Evolutionary conservation across 23 tunicate genomes (phyloP).

Genomic region (Halocynthia aurantium): DNA sequence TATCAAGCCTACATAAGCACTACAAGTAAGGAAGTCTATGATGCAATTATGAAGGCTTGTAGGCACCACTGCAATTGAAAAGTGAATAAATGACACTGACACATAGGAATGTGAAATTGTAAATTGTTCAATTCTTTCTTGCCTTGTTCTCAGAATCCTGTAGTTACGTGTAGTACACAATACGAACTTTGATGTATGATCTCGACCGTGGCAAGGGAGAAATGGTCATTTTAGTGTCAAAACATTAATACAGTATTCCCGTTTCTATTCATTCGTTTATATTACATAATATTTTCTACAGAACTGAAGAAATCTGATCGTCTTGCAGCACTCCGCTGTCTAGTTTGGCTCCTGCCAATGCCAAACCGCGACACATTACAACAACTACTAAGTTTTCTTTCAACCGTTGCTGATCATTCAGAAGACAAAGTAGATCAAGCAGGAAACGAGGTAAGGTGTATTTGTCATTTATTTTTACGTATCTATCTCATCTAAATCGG

Average conservation of each 20-base stretch:
- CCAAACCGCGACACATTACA: constrained; percentile 84
- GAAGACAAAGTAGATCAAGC: constrained; percentile 40
- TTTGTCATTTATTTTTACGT: background rate
- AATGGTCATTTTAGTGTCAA: no score
- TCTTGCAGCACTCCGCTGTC: constrained; percentile 43
- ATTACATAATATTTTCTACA: background rate
- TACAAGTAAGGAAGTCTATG: constrained; percentile 31
- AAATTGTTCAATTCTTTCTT: background rate
- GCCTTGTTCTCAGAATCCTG: no score
- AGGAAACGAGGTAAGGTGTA: constrained; percentile 50
- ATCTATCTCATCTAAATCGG: background rate
- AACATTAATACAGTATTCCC: no score
- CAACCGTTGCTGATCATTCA: constrained; percentile 51
- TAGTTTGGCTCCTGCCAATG: constrained; percentile 80
- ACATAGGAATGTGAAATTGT: background rate
- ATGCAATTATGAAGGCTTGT: background rate
- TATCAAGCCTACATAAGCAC: constrained; percentile 70
- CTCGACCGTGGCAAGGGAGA: no score
- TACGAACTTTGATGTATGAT: no score
- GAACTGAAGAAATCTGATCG: constrained; percentile 41
- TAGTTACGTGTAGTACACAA: no score
- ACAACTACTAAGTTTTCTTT: constrained; percentile 67
- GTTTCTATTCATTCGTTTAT: no score
- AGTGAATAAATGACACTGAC: background rate
- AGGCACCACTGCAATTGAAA: background rate